Base-by-base conservation (phyloP, 2,113 vertebrate genomes). In the Oreochromis niloticus region DNA sequence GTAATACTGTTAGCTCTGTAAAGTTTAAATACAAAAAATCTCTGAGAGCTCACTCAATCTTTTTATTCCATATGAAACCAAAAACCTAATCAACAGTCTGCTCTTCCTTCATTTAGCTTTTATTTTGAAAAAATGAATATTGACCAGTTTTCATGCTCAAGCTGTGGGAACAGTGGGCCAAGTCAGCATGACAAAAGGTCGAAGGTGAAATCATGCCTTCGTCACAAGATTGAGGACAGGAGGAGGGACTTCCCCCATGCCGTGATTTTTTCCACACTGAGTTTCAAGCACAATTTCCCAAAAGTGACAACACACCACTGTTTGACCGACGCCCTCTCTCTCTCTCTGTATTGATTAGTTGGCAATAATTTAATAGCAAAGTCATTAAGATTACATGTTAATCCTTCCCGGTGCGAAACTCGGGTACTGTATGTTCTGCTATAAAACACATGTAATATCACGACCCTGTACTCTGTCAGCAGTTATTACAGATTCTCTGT, bases 171-270 rank as follows among this genome's bases (percentile, higher is more conserved):
- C 13, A 46, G n/a, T 82, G 41, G 7, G 17, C 12, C 10, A 43
- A 55, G 68, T 86, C 87, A 88, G 80, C 86, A 83, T 12, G 2
- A 24, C n/a, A 3, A 13, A 24, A 81, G 87, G 89, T 91, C 88
- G 87, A 85, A 85, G 89, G 91, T 92, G 24, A 88, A 87, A 59
- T 50, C 39, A 32, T 50, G 56, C 39, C 54, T 81, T 61, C 27
- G 54, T 89, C 71, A 85, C 54, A 81, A 83, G 61, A 41, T 52
- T 48, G 61, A 36, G 34, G 73, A 75, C 61, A 14, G 34, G 63
- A 73, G 82, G 80, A 55, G 39, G 80, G 82, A 50, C 34, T 13
- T 2, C 14, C n/a, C 12, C 52, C 5, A 7, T 48, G 16, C 17
- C 55, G 16, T 22, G 24, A 46, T 87, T 71, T 43, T 66, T 24